These are phyloP conservation scores for Parauchenoglanis ngamensis DNA, from an alignment of 2,797 vertebrate species.

Conservation along the genomic window DNA sequence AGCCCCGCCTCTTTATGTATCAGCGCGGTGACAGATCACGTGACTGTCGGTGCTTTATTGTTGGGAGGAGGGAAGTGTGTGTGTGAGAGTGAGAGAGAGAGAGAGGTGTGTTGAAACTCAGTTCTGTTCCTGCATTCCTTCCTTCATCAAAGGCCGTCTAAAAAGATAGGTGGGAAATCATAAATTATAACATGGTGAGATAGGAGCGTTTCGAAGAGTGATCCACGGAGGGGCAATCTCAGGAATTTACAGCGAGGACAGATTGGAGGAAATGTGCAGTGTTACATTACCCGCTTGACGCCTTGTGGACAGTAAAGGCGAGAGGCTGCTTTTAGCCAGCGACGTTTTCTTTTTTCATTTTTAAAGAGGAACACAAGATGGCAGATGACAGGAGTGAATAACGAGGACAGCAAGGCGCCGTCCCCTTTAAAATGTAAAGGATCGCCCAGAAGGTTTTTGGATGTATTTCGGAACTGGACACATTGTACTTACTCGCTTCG, in stretches of 20 bases:
- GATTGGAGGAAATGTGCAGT: conserved; percentile 41
- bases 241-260: conserved; percentile 51
- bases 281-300: conserved; percentile 56
- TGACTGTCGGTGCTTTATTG: conserved; percentile 72
- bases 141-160: conserved; percentile 72
- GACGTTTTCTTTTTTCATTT: conserved; percentile 62
- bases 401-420: conserved; percentile 75
- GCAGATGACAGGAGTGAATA: conserved; percentile 81
- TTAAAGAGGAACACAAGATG: conserved; percentile 81
- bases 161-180: conserved; percentile 66
- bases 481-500: conserved; percentile 22
- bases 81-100: conserved; percentile 48
- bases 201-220: conserved; percentile 58
- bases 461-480: conserved; percentile 53
- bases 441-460: conserved; percentile 60
- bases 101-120: conserved; percentile 65
- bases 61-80: conserved; percentile 69
- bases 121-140: conserved; percentile 80
- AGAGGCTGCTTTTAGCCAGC: conserved; percentile 59
- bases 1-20: conserved; percentile 69
- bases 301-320: conserved; percentile 66
- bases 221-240: conserved; percentile 65
- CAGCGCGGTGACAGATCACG: conserved; percentile 79
- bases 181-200: conserved; percentile 66
- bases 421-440: conserved; percentile 73